These are phyloP conservation scores for Seira ritae DNA, from an alignment of 2,888 invertebrate species.

Conservation along the genomic window DNA sequence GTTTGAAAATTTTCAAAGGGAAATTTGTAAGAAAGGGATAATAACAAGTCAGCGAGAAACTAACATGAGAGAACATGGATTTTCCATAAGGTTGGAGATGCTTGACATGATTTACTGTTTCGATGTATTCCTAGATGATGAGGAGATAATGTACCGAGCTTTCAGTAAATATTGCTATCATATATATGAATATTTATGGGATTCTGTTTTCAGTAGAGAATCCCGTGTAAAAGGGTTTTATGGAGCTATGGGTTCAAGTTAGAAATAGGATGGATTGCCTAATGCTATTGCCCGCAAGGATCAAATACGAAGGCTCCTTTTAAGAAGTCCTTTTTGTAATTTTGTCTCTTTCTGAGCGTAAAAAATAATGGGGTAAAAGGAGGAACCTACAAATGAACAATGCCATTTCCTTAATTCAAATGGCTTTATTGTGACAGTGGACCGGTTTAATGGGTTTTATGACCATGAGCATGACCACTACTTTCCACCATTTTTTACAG, in stretches of 20 bases:
- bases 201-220: neutral
- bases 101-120: conserved; percentile 13
- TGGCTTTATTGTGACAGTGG: no score
- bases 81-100: conserved; percentile 16
- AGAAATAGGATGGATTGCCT: no score
- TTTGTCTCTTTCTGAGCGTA: no score
- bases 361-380: no score
- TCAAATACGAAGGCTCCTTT: no score
- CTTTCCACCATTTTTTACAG: no score
- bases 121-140: neutral
- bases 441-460: neutral
- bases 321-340: no score
- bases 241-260: no score
- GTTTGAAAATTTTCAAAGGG: neutral
- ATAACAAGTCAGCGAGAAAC: neutral
- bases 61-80: conserved; percentile 28
- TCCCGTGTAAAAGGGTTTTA: no score
- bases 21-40: neutral
- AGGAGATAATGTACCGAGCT: neutral
- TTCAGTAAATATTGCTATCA: conserved; percentile 13
- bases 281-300: no score
- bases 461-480: neutral
- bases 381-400: no score
- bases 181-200: neutral
- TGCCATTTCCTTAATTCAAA: no score